Percentiles rank a stretch among this genome's conserved stretches.
These are phyloP conservation scores for western clawed frog (Xenopus tropicalis) DNA, from an alignment of 2,113 vertebrate genomes.

Conservation along the genomic window UCB_Xtro_10.0 CM004449.2:95118001-95118500, in stretches of 20 bases:
- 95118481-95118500: too few relatives aligned
- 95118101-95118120: slow-evolving; percentile 16
- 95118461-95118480: too few relatives aligned
- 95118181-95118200: slow-evolving; percentile 21
- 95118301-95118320: slow-evolving; percentile 11
- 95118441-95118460: too few relatives aligned
- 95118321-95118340: slow-evolving; percentile 1
- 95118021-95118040: slow-evolving; percentile 30
- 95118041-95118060: slow-evolving; percentile 22
- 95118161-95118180: slow-evolving; percentile 4
- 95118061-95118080: slow-evolving; percentile 24
- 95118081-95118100: slow-evolving; percentile 8
- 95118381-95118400: too few relatives aligned
- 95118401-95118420: too few relatives aligned
- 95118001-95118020: slow-evolving; percentile 24
- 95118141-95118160: slow-evolving; percentile 25
- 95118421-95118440: too few relatives aligned
- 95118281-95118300: not conserved
- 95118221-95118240: slow-evolving; percentile 19
- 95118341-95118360: not conserved
- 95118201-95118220: not conserved
- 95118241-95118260: not conserved
- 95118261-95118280: slow-evolving; percentile 26
- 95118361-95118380: too few relatives aligned
- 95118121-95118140: slow-evolving; percentile 27